Conservation (phyloP, 1,140 invertebrate species). For the Drosophila pseudoananassae region DNA sequence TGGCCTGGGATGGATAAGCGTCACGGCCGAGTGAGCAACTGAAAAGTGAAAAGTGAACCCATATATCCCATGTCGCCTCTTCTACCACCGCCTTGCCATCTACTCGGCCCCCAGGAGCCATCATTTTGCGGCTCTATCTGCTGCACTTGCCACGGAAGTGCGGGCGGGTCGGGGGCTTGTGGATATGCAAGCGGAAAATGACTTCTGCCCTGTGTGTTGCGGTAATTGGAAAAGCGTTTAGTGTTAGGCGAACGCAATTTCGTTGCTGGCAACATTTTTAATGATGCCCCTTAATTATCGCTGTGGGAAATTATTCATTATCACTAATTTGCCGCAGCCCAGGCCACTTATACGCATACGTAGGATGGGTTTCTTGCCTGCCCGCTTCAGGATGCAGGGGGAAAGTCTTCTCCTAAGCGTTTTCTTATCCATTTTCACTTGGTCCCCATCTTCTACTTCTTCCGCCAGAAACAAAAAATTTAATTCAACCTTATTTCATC, state of each 20-base stretch:
- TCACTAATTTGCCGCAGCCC: slow-evolving; percentile 63
- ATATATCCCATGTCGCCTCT: slow-evolving; percentile 11
- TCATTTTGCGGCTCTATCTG: slow-evolving; percentile 32
- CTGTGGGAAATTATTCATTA: slow-evolving; percentile 75
- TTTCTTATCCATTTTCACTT: slow-evolving; percentile 23
- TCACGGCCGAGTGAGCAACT: slow-evolving; percentile 45
- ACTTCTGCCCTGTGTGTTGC: slow-evolving; percentile 63
- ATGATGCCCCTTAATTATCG: slow-evolving; percentile 78
- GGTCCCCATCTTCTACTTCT: neutral
- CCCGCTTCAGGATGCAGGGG: slow-evolving; percentile 43
- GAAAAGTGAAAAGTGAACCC: slow-evolving; percentile 45
- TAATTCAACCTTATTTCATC: too few species aligned
- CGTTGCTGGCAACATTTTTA: slow-evolving; percentile 59
- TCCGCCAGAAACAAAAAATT: too few species aligned
- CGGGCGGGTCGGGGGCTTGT: slow-evolving; percentile 36
- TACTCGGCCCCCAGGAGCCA: neutral
- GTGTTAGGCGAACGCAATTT: slow-evolving; percentile 55
- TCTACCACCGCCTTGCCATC: neutral
- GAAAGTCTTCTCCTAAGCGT: slow-evolving; percentile 30
- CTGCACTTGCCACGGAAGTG: slow-evolving; percentile 44
- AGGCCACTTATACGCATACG: slow-evolving; percentile 26
- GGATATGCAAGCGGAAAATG: slow-evolving; percentile 77
- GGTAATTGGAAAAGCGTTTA: slow-evolving; percentile 76
- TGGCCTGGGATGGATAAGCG: slow-evolving; percentile 35
- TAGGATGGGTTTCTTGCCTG: neutral